Conservation (phyloP, 2,888 invertebrate genomes). For the Phania funesta region DNA sequence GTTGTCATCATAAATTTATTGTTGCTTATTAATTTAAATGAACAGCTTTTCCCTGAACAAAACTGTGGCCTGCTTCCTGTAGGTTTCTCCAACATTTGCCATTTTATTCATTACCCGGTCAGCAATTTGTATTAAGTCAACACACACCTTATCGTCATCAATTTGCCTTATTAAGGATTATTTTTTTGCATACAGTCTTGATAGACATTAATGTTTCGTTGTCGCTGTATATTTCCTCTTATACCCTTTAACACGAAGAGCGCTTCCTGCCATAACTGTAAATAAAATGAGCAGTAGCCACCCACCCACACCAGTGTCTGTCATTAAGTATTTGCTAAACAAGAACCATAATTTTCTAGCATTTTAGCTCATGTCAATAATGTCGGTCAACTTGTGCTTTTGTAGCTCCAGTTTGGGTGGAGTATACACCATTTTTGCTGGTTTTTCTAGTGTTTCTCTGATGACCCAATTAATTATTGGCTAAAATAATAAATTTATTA, state of each 20-base stretch:
- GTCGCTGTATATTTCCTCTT: not conserved
- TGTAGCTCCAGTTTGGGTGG: not conserved
- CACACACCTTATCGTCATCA: conserved; percentile 61
- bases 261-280: not conserved
- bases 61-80: conserved; percentile 22
- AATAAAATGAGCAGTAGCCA: not conserved
- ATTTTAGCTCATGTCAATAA: conserved; percentile 29
- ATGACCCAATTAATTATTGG: conserved; percentile 65
- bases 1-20: not conserved
- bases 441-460: not conserved
- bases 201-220: not conserved
- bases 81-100: not conserved
- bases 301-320: not conserved
- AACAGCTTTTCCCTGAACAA: not conserved
- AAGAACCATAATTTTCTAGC: conserved; percentile 28
- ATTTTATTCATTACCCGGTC: conserved; percentile 32
- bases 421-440: not conserved
- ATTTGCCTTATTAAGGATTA: conserved; percentile 43
- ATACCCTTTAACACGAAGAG: conserved; percentile 4
- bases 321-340: conserved; percentile 1
- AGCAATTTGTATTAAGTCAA: conserved; percentile 41
- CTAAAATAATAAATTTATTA: conserved; percentile 61
- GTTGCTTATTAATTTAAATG: conserved; percentile 32
- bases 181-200: not conserved
- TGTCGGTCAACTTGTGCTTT: conserved; percentile 24